Evolutionary conservation across 2,888 invertebrate species (phyloP).

Genomic region (Trichopria drosophilae): DNA sequence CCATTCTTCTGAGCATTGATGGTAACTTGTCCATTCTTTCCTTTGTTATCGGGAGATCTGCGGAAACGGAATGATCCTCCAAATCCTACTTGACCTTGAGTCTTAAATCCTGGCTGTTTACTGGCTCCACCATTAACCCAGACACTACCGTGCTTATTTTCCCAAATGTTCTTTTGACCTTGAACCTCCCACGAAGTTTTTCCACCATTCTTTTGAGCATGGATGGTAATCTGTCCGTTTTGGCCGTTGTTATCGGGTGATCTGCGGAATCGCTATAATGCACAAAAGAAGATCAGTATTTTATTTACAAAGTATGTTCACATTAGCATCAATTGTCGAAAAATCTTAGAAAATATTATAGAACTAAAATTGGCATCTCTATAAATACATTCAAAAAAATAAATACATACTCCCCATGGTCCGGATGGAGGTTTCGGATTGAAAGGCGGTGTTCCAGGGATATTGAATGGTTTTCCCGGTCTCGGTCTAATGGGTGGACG

Average conservation of each 20-base stretch:
- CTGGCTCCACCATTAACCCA: constrained; percentile 16
- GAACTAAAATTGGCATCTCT: too few species aligned
- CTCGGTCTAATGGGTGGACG: too few species aligned
- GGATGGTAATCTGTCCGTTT: not conserved
- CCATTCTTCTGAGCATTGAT: constrained; percentile 10
- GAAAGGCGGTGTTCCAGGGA: too few species aligned
- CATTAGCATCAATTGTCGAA: too few species aligned
- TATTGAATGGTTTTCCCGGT: too few species aligned
- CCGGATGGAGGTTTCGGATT: too few species aligned
- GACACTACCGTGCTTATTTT: constrained; percentile 19
- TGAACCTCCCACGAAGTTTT: constrained; percentile 12
- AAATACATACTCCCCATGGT: too few species aligned
- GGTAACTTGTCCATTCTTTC: constrained; percentile 2
- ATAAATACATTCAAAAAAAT: too few species aligned
- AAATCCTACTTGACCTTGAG: constrained; percentile 15
- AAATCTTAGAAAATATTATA: too few species aligned
- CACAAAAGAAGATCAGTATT: too few species aligned
- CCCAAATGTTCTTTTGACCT: constrained; percentile 11
- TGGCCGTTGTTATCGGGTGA: constrained; percentile 9
- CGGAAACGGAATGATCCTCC: constrained; percentile 14
- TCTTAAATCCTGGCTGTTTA: constrained; percentile 12
- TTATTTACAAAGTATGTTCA: too few species aligned
- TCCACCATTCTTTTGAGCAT: constrained; percentile 15
- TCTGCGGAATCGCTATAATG: constrained; percentile 9
- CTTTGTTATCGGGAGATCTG: constrained; percentile 10